Conservation (phyloP, 2,797 vertebrate species). For the Eutrigla gurnardus region DNA sequence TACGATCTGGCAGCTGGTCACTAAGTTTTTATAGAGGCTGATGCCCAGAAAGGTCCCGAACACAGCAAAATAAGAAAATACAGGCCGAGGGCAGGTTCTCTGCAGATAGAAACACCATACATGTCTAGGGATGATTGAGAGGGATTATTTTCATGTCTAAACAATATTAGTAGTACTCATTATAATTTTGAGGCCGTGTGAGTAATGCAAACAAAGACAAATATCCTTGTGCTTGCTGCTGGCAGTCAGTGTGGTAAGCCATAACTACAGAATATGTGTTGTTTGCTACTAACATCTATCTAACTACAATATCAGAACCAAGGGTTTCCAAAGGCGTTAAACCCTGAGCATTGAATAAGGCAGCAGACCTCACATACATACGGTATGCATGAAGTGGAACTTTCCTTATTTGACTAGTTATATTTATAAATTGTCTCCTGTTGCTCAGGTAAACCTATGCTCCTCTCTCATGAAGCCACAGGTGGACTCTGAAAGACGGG, state of each 20-base stretch:
- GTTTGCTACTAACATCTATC: neutral
- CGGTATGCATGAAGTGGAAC: neutral
- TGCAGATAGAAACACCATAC: neutral
- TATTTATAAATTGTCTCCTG: slow-evolving; percentile 31
- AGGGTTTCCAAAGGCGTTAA: neutral
- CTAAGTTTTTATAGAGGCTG: neutral
- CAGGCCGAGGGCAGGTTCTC: neutral
- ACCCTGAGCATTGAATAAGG: neutral
- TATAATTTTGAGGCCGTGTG: no score
- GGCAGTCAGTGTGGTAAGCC: neutral
- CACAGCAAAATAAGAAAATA: neutral
- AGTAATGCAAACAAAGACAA: neutral
- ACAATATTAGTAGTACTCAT: neutral
- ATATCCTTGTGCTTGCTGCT: neutral
- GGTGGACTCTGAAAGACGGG: slow-evolving; percentile 42
- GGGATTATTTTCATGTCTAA: neutral
- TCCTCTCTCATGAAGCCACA: slow-evolving; percentile 61
- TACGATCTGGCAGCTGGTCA: neutral
- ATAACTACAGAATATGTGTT: neutral
- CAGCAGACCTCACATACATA: neutral
- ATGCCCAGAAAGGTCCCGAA: neutral
- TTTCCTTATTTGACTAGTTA: neutral
- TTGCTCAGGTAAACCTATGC: slow-evolving; percentile 56
- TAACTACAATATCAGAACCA: neutral
- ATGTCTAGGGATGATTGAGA: neutral